phyloP scores from a whole-genome alignment of 2,113 vertebrate species.

The Coptodon bakossiorum region DNA sequence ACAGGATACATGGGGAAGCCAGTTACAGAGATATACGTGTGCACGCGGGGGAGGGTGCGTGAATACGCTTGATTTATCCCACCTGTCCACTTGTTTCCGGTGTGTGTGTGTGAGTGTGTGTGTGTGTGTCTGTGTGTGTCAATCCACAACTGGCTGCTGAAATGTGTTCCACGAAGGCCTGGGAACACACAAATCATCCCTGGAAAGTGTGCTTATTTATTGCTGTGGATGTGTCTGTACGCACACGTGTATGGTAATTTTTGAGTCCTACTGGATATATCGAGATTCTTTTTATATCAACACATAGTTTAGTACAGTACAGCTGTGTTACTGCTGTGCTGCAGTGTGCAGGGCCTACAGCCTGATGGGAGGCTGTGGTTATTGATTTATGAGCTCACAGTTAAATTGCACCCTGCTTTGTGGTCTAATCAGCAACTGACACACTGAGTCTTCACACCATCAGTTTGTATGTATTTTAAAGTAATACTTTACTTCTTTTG shows the following conservation, averaged over 20 bases:
- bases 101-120: not conserved
- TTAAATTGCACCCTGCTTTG: constrained; percentile 35
- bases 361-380: constrained; percentile 43
- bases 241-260: not conserved
- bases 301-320: not conserved
- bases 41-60: not conserved
- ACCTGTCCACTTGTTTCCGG: constrained; percentile 60
- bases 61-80: constrained; percentile 42
- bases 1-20: constrained; percentile 35
- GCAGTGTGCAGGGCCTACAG: constrained; percentile 22
- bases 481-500: not conserved
- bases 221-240: not conserved
- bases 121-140: not conserved
- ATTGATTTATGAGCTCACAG: constrained; percentile 59
- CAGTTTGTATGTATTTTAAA: not conserved
- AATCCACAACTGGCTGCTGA: constrained; percentile 19
- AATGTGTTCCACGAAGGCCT: constrained; percentile 45
- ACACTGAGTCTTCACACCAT: constrained; percentile 5
- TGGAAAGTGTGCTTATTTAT: constrained; percentile 40
- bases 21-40: constrained; percentile 26
- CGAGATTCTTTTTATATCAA: not conserved
- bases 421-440: constrained; percentile 44
- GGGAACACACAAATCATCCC: constrained; percentile 41
- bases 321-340: constrained; percentile 15
- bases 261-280: not conserved